Conservation (phyloP, 2,888 invertebrate genomes). For the Athalia circularis region DNA sequence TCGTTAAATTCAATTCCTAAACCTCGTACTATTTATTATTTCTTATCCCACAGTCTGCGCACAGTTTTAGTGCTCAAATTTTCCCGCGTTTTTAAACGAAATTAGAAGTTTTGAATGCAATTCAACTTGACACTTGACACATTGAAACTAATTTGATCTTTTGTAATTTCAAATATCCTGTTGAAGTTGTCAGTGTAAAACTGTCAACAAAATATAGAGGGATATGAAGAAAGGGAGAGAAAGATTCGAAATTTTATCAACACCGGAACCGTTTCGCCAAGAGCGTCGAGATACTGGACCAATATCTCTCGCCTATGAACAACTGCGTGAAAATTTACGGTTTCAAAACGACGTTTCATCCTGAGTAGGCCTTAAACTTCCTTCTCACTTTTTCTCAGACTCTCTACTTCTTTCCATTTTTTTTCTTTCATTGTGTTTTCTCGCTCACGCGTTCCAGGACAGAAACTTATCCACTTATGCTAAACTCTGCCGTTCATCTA, state of each 20-base stretch:
- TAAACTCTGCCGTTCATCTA: conserved; percentile 30
- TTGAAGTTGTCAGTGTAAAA: neutral
- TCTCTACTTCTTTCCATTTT: neutral
- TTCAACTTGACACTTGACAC: too few species aligned
- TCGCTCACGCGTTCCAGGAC: conserved; percentile 29
- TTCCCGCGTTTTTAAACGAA: neutral
- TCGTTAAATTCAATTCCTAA: conserved; percentile 16
- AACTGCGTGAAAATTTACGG: conserved; percentile 6
- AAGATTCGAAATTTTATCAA: neutral
- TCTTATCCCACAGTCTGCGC: neutral
- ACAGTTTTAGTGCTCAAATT: neutral
- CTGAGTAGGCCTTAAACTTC: conserved; percentile 23
- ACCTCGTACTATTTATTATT: neutral
- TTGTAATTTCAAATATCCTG: too few species aligned
- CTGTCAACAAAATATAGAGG: neutral
- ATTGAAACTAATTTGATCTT: too few species aligned
- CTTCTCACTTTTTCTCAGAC: conserved; percentile 4
- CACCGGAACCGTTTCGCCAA: neutral
- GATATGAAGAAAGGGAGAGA: neutral
- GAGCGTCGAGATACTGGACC: conserved; percentile 9
- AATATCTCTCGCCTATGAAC: conserved; percentile 2
- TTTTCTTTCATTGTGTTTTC: conserved; percentile 24
- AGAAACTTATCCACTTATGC: conserved; percentile 34
- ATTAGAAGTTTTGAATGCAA: neutral
- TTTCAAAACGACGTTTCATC: conserved; percentile 16